Conservation (phyloP, 2,797 vertebrate genomes). For the Schizopygopsis pylzovi region DNA sequence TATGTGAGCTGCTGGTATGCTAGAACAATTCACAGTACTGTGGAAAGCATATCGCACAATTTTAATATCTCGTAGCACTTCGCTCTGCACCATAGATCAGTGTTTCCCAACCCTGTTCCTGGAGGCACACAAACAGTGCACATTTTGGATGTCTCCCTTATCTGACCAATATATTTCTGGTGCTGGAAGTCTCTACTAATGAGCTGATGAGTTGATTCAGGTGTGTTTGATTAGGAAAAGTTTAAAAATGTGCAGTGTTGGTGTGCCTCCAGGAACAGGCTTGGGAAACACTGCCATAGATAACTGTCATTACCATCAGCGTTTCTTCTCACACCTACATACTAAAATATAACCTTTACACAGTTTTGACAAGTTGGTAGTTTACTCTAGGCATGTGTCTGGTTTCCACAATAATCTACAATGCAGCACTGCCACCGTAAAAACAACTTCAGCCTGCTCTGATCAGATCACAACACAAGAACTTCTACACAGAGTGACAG, state of each 20-base stretch:
- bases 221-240: no score
- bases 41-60: not conserved
- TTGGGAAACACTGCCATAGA: not conserved
- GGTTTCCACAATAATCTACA: conserved; percentile 10
- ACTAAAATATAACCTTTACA: conserved; percentile 2
- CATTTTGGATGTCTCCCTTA: no score
- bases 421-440: conserved; percentile 5
- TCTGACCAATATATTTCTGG: no score
- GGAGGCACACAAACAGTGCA: no score
- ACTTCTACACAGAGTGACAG: conserved; percentile 12
- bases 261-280: no score
- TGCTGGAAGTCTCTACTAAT: no score
- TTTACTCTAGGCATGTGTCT: conserved; percentile 6
- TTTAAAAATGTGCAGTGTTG: no score
- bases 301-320: conserved; percentile 17
- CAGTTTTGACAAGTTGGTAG: conserved; percentile 17
- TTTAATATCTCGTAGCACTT: not conserved
- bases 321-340: not conserved
- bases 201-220: no score
- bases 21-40: conserved; percentile 10
- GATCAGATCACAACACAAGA: conserved; percentile 27
- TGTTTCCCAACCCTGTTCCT: no score
- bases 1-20: not conserved
- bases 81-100: not conserved
- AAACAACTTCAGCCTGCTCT: conserved; percentile 29